Evolutionary conservation across 2,888 invertebrate genomes (phyloP).

Genomic region (Mimas tiliae): DNA sequence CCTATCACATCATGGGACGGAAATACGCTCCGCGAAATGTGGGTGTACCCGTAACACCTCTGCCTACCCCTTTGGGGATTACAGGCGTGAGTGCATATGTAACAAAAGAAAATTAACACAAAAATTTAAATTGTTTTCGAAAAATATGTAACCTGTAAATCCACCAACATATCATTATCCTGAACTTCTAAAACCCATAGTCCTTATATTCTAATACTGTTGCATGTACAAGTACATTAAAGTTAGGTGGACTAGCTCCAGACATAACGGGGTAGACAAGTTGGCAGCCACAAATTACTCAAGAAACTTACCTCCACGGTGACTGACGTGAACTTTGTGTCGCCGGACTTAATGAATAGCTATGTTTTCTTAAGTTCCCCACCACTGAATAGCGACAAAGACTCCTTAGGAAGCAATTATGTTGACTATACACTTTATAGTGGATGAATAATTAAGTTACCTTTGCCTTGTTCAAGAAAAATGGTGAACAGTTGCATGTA

Average conservation of each 20-base stretch:
- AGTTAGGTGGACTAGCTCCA: slow-evolving; percentile 41
- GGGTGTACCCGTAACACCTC: no score
- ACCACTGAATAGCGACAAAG: slow-evolving; percentile 11
- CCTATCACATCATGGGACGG: no score
- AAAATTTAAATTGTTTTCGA: no score
- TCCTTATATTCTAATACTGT: slow-evolving; percentile 30
- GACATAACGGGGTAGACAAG: slow-evolving; percentile 38
- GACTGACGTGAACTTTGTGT: slow-evolving; percentile 65
- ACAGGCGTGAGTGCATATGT: no score
- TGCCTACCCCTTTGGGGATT: no score
- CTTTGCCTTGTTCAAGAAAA: not conserved
- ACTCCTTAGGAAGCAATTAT: slow-evolving; percentile 7
- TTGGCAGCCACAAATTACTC: slow-evolving; percentile 51
- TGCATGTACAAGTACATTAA: slow-evolving; percentile 37
- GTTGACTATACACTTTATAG: not conserved
- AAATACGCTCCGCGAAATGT: no score
- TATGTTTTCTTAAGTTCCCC: slow-evolving; percentile 37
- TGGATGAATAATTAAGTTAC: not conserved
- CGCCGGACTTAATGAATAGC: slow-evolving; percentile 58
- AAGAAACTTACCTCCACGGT: slow-evolving; percentile 51
- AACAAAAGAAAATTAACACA: no score
- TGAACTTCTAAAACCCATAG: slow-evolving; percentile 27
- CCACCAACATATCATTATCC: no score
- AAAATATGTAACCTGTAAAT: no score
- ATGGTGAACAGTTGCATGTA: no score